phyloP scores from a whole-genome alignment of 2,113 vertebrate genomes.

The Silurus glanis region DNA sequence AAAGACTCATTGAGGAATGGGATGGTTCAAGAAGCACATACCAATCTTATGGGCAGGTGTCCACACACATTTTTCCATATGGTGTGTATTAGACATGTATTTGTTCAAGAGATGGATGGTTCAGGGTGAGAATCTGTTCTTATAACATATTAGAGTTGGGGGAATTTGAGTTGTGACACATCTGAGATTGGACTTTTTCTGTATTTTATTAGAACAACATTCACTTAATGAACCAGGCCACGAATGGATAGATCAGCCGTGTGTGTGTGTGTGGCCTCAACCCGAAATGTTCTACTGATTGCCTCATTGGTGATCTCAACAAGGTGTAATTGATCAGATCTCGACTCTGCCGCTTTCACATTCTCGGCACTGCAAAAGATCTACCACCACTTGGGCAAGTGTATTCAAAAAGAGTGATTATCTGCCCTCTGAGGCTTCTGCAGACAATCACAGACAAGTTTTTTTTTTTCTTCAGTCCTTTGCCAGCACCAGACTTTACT shows the following conservation, averaged over 20 bases:
- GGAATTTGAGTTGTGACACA: too few relatives aligned
- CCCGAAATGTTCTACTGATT: neutral
- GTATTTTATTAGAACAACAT: too few relatives aligned
- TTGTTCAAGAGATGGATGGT: too few relatives aligned
- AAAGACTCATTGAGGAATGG: too few relatives aligned
- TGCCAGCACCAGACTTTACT: neutral
- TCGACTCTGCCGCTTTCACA: neutral
- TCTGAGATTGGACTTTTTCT: too few relatives aligned
- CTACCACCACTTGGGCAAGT: neutral
- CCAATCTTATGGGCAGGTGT: too few relatives aligned
- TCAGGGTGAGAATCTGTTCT: too few relatives aligned
- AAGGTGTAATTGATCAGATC: neutral
- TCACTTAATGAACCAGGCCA: neutral
- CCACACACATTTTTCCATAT: too few relatives aligned
- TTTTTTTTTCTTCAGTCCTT: neutral
- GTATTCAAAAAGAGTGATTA: neutral
- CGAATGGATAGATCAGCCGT: neutral
- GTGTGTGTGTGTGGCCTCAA: neutral
- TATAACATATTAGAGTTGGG: too few relatives aligned
- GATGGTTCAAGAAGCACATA: too few relatives aligned
- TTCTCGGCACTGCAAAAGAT: neutral
- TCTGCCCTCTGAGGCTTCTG: neutral
- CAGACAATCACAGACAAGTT: neutral
- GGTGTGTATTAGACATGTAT: too few relatives aligned
- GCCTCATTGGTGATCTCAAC: neutral